These are phyloP conservation scores for Drosophila navojoa DNA, from an alignment of 1,140 invertebrate species.

Conservation along the genomic window DNA sequence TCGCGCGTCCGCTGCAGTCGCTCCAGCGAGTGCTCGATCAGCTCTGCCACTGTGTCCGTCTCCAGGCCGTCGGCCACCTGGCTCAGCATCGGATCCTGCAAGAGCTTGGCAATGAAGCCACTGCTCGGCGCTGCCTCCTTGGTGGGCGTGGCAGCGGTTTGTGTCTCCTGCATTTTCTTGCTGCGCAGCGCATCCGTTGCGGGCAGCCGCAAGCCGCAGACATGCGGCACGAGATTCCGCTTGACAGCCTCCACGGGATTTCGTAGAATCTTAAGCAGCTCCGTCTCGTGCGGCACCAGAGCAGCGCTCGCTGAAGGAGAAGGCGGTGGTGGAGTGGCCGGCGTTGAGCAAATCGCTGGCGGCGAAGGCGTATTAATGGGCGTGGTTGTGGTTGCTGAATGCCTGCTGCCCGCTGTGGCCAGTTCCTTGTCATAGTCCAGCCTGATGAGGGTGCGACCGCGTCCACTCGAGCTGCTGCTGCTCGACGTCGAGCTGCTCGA, in stretches of 20 bases:
- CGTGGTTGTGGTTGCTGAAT: slow-evolving; percentile 52
- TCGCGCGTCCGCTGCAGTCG: slow-evolving; percentile 86
- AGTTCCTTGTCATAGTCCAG: slow-evolving; percentile 74
- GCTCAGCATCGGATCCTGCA: slow-evolving; percentile 86
- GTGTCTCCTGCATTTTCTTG: slow-evolving; percentile 48
- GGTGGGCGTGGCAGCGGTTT: neutral
- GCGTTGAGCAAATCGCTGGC: slow-evolving; percentile 46
- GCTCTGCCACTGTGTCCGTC: slow-evolving; percentile 85
- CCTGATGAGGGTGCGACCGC: slow-evolving; percentile 72
- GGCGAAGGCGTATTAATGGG: slow-evolving; percentile 55
- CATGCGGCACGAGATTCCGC: slow-evolving; percentile 88
- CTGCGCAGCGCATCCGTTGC: slow-evolving; percentile 8
- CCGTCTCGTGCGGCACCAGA: slow-evolving; percentile 77
- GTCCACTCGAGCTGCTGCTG: slow-evolving; percentile 58
- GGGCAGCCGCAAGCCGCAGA: slow-evolving; percentile 85
- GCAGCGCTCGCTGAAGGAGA: neutral
- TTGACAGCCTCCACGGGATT: slow-evolving; percentile 89
- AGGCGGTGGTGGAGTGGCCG: slow-evolving; percentile 6
- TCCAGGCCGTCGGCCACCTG: slow-evolving; percentile 87
- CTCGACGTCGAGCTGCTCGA: slow-evolving; percentile 77
- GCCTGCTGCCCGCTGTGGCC: slow-evolving; percentile 11
- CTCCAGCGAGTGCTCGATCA: slow-evolving; percentile 87
- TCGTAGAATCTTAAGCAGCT: slow-evolving; percentile 86
- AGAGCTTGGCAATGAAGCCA: slow-evolving; percentile 85
- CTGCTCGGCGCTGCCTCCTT: slow-evolving; percentile 21